phyloP scores from a whole-genome alignment of 1,140 invertebrate species.

The Drosophila punjabiensis region DNA sequence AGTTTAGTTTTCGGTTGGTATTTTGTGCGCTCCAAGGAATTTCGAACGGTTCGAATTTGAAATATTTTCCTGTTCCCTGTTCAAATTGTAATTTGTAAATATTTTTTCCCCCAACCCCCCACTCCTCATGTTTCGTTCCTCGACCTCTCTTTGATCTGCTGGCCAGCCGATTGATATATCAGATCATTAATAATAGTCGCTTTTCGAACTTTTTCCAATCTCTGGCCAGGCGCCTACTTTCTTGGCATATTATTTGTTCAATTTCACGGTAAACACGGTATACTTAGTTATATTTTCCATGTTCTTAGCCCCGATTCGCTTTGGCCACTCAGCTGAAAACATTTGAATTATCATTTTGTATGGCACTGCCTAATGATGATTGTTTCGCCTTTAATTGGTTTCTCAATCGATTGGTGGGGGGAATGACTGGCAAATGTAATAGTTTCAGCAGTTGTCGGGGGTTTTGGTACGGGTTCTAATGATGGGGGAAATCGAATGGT shows the following conservation, averaged over 20 bases:
- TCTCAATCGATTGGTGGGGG: conserved; percentile 26
- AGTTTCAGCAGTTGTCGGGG: conserved; percentile 2
- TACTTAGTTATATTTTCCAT: conserved; percentile 44
- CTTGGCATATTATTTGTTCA: conserved; percentile 77
- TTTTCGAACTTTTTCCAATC: conserved; percentile 44
- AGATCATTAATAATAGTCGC: conserved; percentile 74
- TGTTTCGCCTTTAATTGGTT: conserved; percentile 68
- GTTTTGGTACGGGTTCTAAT: conserved; percentile 6
- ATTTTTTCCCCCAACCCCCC: neutral
- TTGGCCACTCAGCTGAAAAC: conserved; percentile 63
- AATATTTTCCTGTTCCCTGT: conserved; percentile 66
- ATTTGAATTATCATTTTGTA: conserved; percentile 71
- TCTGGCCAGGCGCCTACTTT: conserved; percentile 69
- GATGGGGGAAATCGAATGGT: conserved; percentile 12
- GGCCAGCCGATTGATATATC: conserved; percentile 66
- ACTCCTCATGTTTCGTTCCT: neutral
- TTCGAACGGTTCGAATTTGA: conserved; percentile 65
- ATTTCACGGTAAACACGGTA: conserved; percentile 69
- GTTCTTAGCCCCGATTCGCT: conserved; percentile 61
- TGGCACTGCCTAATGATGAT: conserved; percentile 73
- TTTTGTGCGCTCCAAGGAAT: conserved; percentile 71
- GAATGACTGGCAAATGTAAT: conserved; percentile 50
- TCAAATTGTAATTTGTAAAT: conserved; percentile 54
- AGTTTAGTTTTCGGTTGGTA: conserved; percentile 60
- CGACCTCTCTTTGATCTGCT: conserved; percentile 48